These are phyloP conservation scores for Chrysolina haemoptera DNA, from an alignment of 2,888 invertebrate species.

Conservation along the genomic window DNA sequence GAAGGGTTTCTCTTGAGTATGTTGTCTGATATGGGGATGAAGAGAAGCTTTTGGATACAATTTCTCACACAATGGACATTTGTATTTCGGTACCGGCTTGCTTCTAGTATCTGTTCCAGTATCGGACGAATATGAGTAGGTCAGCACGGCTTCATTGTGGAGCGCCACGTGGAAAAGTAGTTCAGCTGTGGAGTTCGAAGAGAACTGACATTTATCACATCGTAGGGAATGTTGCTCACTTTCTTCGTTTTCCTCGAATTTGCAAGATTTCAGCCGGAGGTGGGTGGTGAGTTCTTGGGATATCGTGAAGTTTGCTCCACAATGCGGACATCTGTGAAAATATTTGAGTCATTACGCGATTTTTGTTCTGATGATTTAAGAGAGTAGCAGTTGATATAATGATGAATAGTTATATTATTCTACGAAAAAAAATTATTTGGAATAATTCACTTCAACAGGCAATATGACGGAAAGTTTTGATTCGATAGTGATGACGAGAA, in stretches of 20 bases:
- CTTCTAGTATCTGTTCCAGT: conserved; percentile 53
- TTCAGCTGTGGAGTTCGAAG: conserved; percentile 79
- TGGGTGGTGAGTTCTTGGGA: conserved; percentile 84
- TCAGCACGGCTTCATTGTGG: conserved; percentile 72
- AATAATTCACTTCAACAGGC: too few relatives aligned
- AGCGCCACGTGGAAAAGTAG: conserved; percentile 81
- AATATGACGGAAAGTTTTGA: too few relatives aligned
- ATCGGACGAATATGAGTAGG: conserved; percentile 59
- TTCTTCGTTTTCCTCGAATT: conserved; percentile 61
- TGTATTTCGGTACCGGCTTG: conserved; percentile 70
- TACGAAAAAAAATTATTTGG: too few relatives aligned
- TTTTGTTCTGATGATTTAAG: too few relatives aligned
- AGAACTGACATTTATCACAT: conserved; percentile 76
- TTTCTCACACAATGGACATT: conserved; percentile 80
- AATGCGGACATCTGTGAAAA: conserved; percentile 78
- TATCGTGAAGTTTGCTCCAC: conserved; percentile 79
- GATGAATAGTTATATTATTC: too few relatives aligned
- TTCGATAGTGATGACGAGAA: too few relatives aligned
- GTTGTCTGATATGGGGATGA: conserved; percentile 79
- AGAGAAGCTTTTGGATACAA: conserved; percentile 78
- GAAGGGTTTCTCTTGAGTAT: conserved; percentile 83
- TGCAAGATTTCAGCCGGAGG: conserved; percentile 76
- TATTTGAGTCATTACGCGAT: not conserved
- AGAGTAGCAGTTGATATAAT: too few relatives aligned
- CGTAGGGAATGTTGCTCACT: conserved; percentile 57